Percentiles rank a stretch among this genome's conserved stretches.
phyloP scores from a whole-genome alignment of 2,888 invertebrate species.

The Agrotis puta region DNA sequence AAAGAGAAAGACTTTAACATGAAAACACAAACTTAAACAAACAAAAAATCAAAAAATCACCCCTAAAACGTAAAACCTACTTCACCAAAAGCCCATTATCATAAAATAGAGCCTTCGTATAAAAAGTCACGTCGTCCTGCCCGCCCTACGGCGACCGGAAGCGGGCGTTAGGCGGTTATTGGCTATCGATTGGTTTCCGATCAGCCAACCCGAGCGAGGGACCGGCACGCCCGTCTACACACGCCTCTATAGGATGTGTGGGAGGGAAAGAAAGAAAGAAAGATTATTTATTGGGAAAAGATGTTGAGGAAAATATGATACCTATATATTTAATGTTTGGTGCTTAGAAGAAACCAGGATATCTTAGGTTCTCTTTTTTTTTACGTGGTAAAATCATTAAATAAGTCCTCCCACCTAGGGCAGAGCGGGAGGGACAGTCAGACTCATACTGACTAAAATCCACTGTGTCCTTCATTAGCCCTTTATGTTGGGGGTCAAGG shows the following conservation, averaged over 20 bases:
- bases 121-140: slow-evolving; percentile 37
- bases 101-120: slow-evolving; percentile 25
- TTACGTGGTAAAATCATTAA: too few species aligned
- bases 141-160: slow-evolving; percentile 63
- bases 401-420: too few species aligned
- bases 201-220: slow-evolving; percentile 84
- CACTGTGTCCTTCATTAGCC: too few species aligned
- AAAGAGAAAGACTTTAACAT: too few species aligned
- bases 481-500: too few species aligned
- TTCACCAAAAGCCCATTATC: background rate
- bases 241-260: slow-evolving; percentile 75
- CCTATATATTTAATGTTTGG: too few species aligned
- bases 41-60: background rate
- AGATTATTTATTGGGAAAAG: slow-evolving; percentile 26
- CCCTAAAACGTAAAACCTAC: background rate
- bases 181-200: slow-evolving; percentile 89
- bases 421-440: too few species aligned
- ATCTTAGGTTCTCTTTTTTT: too few species aligned
- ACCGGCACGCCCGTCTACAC: slow-evolving; percentile 79
- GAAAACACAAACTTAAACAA: background rate
- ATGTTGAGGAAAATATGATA: background rate
- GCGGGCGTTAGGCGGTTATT: slow-evolving; percentile 77
- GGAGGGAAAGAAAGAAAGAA: slow-evolving; percentile 25
- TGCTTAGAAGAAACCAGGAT: too few species aligned
- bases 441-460: too few species aligned